Evolutionary conservation across 2,113 vertebrate species (phyloP), one percentile per base, ranked within the genome.

Genomic region (Salminus brasiliensis): DNA sequence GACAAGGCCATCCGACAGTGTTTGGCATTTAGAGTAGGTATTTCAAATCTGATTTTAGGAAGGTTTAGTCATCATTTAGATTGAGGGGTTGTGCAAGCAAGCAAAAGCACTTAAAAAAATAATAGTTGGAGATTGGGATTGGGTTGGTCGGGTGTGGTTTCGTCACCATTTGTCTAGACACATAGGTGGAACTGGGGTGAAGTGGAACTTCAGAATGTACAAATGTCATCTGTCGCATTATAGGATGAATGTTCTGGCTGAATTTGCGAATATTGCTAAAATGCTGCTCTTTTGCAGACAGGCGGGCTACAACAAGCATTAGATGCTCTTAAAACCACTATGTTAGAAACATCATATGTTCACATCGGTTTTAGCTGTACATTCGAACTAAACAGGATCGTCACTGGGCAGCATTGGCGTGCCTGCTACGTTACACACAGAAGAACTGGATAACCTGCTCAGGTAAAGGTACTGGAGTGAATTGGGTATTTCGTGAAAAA

Each of bases 1-100:
- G 27, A 55, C 32, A 68, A 68, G 47, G 34, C 16, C 47, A 32
- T 78, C 52, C 36, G n/a, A 60, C 76, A 70, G 76, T 70, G 66
- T 59, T 45, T 25, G 52, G 53, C 36, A 45, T 69, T 78, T 59
- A 78, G 21, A 70, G 60, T 5, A 23, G 47, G 18, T 4, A 36
- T 65, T 32, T 65, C 32, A 21, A 65, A 65, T 36, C 34, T 2
- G 34, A 34, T 65, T 65, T 36, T 18, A 65, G 36, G 60, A 36
- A 36, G 32, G n/a, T n/a, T n/a, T n/a, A n/a, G 60, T 11, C 60
- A 36, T 65, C 34, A 36, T 36, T 65, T 34, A 34, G 32, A 65
- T 30, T 3, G 32, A 65, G 60, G 21, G 60, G 10, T 65, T 65
- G 60, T 36, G 32, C 60, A 65, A 65, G 55, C 59, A 62, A 62